A percentile compares a stretch with the other conserved stretches of the same genome.
phyloP scores from a whole-genome alignment of 2,113 vertebrate species.

The Ahaetulla prasina region DNA sequence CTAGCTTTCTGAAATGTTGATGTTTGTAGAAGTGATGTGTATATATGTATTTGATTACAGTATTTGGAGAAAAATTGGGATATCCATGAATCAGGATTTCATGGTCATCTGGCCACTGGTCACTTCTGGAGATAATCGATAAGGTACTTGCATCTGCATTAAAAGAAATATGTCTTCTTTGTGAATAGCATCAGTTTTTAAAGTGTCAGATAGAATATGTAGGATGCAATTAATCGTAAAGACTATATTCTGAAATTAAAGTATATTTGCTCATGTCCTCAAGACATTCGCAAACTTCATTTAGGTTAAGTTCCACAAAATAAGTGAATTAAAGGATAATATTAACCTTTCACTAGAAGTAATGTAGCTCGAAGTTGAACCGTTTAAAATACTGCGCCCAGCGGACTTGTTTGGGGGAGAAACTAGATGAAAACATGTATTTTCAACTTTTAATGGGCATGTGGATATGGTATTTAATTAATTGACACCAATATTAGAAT shows the following conservation, averaged over 20 bases:
- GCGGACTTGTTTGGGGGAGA: too few relatives aligned
- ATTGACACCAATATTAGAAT: rapidly evolving
- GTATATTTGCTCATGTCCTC: neutral
- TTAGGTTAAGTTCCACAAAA: neutral
- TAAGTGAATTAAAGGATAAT: neutral
- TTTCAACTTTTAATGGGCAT: constrained; percentile 11
- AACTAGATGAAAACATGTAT: neutral
- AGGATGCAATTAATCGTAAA: neutral
- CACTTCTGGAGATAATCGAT: neutral
- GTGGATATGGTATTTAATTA: neutral
- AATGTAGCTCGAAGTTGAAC: neutral
- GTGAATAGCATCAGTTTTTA: rapidly evolving
- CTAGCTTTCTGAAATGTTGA: neutral
- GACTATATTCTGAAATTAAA: rapidly evolving
- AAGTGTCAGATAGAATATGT: neutral
- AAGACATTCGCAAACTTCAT: neutral
- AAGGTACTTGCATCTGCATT: neutral
- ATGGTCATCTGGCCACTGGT: neutral
- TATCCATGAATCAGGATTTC: neutral
- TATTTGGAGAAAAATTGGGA: neutral
- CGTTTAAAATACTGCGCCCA: too few relatives aligned
- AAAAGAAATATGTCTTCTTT: neutral
- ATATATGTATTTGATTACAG: neutral
- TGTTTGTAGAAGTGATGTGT: neutral
- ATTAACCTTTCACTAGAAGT: rapidly evolving